A percentile compares a stretch with the other conserved stretches of the same genome.
Conservation (phyloP, 2,797 vertebrate species). For the Pseudochirops cupreus region DNA sequence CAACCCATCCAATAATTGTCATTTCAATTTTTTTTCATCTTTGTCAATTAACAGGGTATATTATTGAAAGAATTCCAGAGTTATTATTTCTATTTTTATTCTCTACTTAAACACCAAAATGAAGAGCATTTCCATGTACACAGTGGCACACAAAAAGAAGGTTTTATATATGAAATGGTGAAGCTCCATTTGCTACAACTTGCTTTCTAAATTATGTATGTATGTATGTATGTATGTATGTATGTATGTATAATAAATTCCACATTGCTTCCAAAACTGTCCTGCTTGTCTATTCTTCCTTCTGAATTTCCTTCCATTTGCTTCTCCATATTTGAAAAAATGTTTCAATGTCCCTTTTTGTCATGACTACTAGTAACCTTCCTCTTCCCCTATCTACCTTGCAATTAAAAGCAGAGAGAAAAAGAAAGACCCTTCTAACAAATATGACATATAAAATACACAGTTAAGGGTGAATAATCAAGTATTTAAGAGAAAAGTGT, state of each 20-base stretch:
- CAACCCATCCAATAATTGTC: background rate
- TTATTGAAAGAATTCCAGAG: background rate
- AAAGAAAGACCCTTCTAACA: background rate
- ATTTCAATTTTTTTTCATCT: background rate
- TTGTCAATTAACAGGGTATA: background rate
- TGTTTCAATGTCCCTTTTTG: background rate
- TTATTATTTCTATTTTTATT: background rate
- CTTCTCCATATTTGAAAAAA: background rate
- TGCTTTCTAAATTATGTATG: background rate
- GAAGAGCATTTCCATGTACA: background rate
- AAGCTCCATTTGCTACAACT: background rate
- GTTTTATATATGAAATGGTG: background rate
- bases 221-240: no score
- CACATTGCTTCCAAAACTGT: background rate
- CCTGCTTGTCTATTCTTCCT: background rate
- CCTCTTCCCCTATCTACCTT: background rate
- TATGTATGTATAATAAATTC: background rate
- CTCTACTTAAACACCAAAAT: background rate
- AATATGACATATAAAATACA: background rate
- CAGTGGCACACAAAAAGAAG: background rate
- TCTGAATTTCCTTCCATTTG: background rate
- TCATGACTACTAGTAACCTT: background rate
- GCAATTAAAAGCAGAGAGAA: background rate
- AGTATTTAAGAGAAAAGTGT: background rate
- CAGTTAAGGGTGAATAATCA: constrained; percentile 10